Evolutionary conservation across 2,888 invertebrate species (phyloP).

Genomic region (Drosophila kanekoi): DNA sequence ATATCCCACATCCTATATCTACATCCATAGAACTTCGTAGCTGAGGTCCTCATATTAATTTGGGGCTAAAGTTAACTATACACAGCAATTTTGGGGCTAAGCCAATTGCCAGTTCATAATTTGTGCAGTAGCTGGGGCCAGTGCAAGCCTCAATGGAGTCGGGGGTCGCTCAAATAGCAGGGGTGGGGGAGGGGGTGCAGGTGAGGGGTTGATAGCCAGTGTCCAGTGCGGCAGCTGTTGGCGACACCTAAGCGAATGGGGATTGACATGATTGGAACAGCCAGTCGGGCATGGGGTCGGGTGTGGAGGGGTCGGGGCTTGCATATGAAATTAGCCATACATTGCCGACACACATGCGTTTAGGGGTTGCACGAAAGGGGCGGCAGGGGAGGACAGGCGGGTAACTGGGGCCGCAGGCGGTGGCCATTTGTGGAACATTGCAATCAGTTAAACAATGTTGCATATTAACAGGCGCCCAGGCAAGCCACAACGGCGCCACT

Average conservation of each 20-base stretch:
- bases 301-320: constrained; percentile 9
- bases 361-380: background rate
- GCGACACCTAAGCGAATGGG: constrained; percentile 49
- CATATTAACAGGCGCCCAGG: constrained; percentile 66
- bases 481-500: constrained; percentile 21
- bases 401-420: background rate
- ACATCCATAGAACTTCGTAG: background rate
- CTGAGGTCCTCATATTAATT: constrained; percentile 29
- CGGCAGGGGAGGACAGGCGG: background rate
- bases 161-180: background rate
- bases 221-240: constrained; percentile 44
- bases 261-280: constrained; percentile 43
- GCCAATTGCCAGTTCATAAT: constrained; percentile 61
- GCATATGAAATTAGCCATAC: constrained; percentile 67
- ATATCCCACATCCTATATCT: no score
- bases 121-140: constrained; percentile 49
- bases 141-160: constrained; percentile 25
- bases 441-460: constrained; percentile 78
- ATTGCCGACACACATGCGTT: constrained; percentile 51
- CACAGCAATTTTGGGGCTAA: constrained; percentile 27
- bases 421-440: constrained; percentile 51
- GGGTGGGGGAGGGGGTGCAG: no score
- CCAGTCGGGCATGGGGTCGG: background rate
- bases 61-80: constrained; percentile 6
- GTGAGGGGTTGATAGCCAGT: constrained; percentile 2